Base-by-base conservation (phyloP, 2,113 vertebrate genomes). In the Theropithecus gelada region DNA sequence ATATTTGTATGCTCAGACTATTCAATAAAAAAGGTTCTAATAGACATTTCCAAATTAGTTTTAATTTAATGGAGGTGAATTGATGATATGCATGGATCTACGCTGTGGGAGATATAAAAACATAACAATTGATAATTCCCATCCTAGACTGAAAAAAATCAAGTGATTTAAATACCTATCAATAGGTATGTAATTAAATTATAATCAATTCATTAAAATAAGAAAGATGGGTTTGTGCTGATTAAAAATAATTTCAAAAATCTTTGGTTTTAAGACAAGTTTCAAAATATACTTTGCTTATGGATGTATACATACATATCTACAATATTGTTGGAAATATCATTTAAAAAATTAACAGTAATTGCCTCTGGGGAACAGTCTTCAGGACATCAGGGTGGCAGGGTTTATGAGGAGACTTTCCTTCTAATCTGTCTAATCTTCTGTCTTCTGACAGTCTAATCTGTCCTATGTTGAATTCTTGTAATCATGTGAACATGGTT, bases 401-500 rank as follows among this genome's bases (percentile, higher is more conserved):
- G 5, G 17, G 22, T 68, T 40, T 13, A 17, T 43, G 17, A 59
- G n/a, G 32, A 66, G 16, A 75, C 18, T 91, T 76, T 18, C 2
- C 0, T 2, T 18, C 6, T 59, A 30, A 7, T 10, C 27, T 79
- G 7, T 35, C 22, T 50, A 50, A 50, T 50, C 48, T 50, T 50
- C 48, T 50, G 48, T 50, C 48, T 50, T 50, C 48, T 50, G 48
- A 50, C 68, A 30, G 7, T 59, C 6, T 52, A 30, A 7, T 12
- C 27, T 79, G 7, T 35, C 22, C 96, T 88, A 73, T 79, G 16
- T 95, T 94, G 90, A 94, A 57, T 96, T 43, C 2, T 93, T 94
- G 90, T 87, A 93, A 10, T 0, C 30, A 78, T 78, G 27, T 76
- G 25, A 25, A 86, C 30, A 30, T 93, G 10, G 13, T 88, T 68